Percentiles rank a stretch among this genome's conserved stretches.
Evolutionary conservation across 1,140 invertebrate genomes (phyloP).

Genomic region (Macrostomum lignano): DNA sequence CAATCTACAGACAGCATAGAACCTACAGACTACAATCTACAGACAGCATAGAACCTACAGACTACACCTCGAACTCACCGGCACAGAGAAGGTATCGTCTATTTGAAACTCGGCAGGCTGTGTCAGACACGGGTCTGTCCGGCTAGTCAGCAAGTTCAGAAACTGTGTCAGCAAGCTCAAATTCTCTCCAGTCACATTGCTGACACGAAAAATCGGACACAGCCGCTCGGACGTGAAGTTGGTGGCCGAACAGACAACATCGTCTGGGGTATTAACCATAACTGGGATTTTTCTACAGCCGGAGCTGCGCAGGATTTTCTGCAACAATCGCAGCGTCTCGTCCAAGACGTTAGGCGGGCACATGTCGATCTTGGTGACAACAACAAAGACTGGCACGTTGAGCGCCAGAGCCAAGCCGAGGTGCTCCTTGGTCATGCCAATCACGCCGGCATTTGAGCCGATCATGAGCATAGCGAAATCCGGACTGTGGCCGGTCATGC

Average conservation of each 20-base stretch:
- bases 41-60: too few relatives aligned
- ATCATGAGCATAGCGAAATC: constrained; percentile 97
- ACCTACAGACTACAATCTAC: too few relatives aligned
- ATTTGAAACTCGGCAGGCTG: constrained; percentile 93
- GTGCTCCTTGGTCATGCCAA: constrained; percentile 98
- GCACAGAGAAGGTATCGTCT: constrained; percentile 89
- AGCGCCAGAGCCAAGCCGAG: constrained; percentile 71
- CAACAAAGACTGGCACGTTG: constrained; percentile 92
- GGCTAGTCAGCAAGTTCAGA: constrained; percentile 73
- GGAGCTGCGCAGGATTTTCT: constrained; percentile 74
- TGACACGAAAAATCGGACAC: constrained; percentile 94
- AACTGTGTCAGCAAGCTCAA: constrained; percentile 77
- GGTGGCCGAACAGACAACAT: constrained; percentile 86
- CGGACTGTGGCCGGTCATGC: constrained; percentile 93
- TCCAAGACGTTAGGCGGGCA: constrained; percentile 78
- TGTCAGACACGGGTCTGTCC: constrained; percentile 50
- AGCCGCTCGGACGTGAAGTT: constrained; percentile 97
- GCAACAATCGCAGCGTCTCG: constrained; percentile 67
- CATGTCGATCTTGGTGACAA: constrained; percentile 97
- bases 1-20: too few relatives aligned
- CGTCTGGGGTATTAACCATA: constrained; percentile 66
- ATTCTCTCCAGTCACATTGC: constrained; percentile 90
- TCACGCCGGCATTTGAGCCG: constrained; percentile 85
- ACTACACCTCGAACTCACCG: too few relatives aligned
- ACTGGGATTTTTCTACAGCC: constrained; percentile 91